Evolutionary conservation across 1,140 invertebrate genomes (phyloP).

Genomic region (Drosophila orena): DNA sequence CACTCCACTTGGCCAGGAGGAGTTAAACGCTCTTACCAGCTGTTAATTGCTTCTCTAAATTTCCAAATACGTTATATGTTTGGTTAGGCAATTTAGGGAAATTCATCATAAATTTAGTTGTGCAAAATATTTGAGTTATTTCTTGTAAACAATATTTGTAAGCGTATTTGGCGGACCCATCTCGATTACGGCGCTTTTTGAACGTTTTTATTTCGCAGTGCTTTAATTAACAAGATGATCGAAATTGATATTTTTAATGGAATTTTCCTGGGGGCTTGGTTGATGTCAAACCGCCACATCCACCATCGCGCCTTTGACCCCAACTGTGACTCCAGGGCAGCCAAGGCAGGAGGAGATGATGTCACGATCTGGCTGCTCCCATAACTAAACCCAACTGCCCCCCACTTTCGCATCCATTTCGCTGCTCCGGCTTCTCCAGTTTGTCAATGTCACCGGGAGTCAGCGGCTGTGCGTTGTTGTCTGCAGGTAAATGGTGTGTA

Average conservation of each 20-base stretch:
- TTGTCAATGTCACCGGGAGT: slow-evolving; percentile 52
- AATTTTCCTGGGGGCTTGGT: slow-evolving; percentile 11
- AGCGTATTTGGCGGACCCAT: slow-evolving; percentile 2
- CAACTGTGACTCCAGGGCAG: slow-evolving; percentile 38
- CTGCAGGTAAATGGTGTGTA: slow-evolving; percentile 81
- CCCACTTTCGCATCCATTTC: not conserved
- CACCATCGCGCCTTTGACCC: slow-evolving; percentile 27
- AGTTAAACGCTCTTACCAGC: too few species aligned
- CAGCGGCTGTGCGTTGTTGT: slow-evolving; percentile 46
- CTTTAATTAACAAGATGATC: slow-evolving; percentile 46
- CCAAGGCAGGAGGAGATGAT: slow-evolving; percentile 44
- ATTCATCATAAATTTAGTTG: too few species aligned
- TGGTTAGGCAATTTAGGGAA: not conserved
- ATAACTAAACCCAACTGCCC: slow-evolving; percentile 2
- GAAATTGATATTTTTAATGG: slow-evolving; percentile 30
- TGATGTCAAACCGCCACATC: slow-evolving; percentile 2
- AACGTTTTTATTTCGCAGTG: not conserved
- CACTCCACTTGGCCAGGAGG: too few species aligned
- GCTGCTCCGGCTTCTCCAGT: slow-evolving; percentile 5
- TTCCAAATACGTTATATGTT: not conserved
- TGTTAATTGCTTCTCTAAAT: not conserved
- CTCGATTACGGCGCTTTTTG: too few species aligned
- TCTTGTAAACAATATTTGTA: not conserved
- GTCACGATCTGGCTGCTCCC: slow-evolving; percentile 45
- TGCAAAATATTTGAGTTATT: not conserved